These are phyloP conservation scores for Subacronicta megacephala DNA, from an alignment of 2,888 invertebrate species.

Conservation along the genomic window DNA sequence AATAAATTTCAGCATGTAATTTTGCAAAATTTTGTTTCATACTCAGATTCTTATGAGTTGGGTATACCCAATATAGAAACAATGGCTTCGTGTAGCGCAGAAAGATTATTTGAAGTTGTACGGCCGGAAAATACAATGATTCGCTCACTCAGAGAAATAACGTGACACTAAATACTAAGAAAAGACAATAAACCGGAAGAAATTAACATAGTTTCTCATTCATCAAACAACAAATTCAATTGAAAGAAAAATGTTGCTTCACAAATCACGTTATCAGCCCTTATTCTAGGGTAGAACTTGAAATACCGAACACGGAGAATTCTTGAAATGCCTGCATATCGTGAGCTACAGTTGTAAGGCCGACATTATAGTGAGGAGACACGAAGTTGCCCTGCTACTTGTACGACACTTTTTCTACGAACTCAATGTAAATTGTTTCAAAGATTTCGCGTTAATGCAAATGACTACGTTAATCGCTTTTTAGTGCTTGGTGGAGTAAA, in stretches of 20 bases:
- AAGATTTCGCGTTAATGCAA: conserved; percentile 64
- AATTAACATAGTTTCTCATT: conserved; percentile 23
- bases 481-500: conserved; percentile 49
- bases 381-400: conserved; percentile 71
- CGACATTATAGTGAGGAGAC: conserved; percentile 78
- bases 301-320: conserved; percentile 63
- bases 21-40: conserved; percentile 5
- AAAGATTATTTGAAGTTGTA: conserved; percentile 32
- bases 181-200: conserved; percentile 35
- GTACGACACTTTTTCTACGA: conserved; percentile 75
- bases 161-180: conserved; percentile 35
- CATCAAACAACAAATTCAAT: conserved; percentile 62
- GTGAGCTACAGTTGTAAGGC: conserved; percentile 79
- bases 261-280: conserved; percentile 50
- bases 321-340: conserved; percentile 74
- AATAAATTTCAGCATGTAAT: background rate
- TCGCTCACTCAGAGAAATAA: conserved; percentile 22
- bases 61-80: conserved; percentile 16
- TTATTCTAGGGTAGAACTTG: conserved; percentile 47
- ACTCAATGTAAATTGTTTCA: conserved; percentile 66
- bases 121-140: conserved; percentile 27
- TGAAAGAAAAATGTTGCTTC: conserved; percentile 38
- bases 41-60: conserved; percentile 1
- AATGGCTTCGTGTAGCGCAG: conserved; percentile 10
- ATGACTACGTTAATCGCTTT: conserved; percentile 58